Evolutionary conservation across 92 coral and sea anemone species (phyloP).

Genomic region (Heteractis magnifica): DNA sequence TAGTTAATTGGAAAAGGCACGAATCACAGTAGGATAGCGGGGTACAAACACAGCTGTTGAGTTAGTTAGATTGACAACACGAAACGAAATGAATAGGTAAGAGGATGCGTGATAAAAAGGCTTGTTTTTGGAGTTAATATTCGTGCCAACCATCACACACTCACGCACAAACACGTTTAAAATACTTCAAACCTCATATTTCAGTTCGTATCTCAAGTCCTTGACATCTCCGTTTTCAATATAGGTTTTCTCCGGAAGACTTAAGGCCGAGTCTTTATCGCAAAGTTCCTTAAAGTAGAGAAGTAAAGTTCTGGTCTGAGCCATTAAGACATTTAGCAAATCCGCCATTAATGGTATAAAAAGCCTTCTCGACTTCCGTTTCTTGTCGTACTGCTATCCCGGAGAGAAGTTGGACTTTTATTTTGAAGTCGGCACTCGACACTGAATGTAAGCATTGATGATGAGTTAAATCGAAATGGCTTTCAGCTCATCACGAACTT

Average conservation of each 20-base stretch:
- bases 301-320: slow-evolving; percentile 1
- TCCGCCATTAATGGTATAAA: slow-evolving; percentile 21
- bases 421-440: neutral
- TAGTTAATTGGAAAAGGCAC: neutral
- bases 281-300: slow-evolving; percentile 19
- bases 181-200: slow-evolving; percentile 22
- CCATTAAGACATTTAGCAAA: slow-evolving; percentile 35
- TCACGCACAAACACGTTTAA: neutral
- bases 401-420: slow-evolving; percentile 10
- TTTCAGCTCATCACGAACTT: neutral
- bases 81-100: neutral
- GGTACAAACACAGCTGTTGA: neutral
- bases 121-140: slow-evolving; percentile 2
- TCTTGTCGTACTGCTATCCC: neutral
- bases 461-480: neutral
- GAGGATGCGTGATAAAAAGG: neutral
- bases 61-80: neutral
- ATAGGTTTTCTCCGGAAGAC: slow-evolving; percentile 25
- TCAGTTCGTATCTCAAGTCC: neutral
- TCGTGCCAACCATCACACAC: neutral
- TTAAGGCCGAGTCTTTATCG: slow-evolving; percentile 31
- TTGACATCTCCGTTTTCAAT: slow-evolving; percentile 23
- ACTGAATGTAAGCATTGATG: slow-evolving; percentile 2
- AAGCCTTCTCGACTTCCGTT: slow-evolving; percentile 29
- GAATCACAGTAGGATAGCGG: slow-evolving; percentile 4